Evolutionary conservation across 1,140 invertebrate species (phyloP), one percentile per base, ranked within the genome.

Genomic region (Samia ricini): DNA sequence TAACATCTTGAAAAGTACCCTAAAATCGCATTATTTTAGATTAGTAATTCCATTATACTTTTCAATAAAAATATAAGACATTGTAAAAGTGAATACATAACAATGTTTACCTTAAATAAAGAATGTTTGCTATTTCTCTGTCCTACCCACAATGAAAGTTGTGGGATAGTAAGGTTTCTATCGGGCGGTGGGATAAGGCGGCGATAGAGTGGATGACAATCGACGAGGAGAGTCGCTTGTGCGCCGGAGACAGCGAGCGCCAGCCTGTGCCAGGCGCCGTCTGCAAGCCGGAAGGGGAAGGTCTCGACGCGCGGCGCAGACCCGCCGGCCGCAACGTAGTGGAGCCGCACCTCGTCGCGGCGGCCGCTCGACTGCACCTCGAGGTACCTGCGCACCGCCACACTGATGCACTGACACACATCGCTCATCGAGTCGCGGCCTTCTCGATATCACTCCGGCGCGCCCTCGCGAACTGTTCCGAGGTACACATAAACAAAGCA

Each of bases 301-400:
- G 95, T 95, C 92, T 97, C 96, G 63, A 96, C 94, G 77, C 94
- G 94, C 69, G 95, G 92, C 58, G 88, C 87, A 33, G 92, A 91
- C 69, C 93, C 92, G 69, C 93, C 91, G 60, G 91, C 91, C 65
- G 93, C 92, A 76, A 94, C 93, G 79, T 95, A 95, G 86, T 95
- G 94, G 79, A 95, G 91, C 71, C 95, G 92, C 91, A 98, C 93
- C 88, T 97, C 96, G 88, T 97, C 94, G 75, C 95, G 95, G 20
- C 96, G 93, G 60, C 96, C 96, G 89, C 96, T 97, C 77, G 96
- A 97, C 91, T 98, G 96, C 79, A 97, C 91, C 92, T 98, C 97
- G 91, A 97, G 92, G 91, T 96, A 97, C 91, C 96, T 96, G 89
- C 78, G 66, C 71, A 84, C 60, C 74, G 71, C 79, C 68, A 73